phyloP scores from a whole-genome alignment of 2,113 vertebrate genomes.

The Bos indicus region DNA sequence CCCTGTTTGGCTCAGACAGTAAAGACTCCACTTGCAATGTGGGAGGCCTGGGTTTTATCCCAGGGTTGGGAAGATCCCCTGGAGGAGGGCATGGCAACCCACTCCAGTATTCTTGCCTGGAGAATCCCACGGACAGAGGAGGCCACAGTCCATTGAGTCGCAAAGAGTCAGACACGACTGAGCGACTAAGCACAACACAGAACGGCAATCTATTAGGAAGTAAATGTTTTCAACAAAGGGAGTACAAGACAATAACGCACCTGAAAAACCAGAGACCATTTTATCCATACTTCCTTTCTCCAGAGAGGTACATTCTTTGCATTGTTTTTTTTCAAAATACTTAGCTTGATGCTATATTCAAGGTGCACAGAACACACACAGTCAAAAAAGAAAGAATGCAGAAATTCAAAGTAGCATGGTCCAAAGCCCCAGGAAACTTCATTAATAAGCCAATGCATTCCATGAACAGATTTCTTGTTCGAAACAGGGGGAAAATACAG shows the following conservation, averaged over 20 bases:
- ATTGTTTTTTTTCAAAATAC: neutral
- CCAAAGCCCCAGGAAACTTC: neutral
- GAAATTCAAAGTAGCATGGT: neutral
- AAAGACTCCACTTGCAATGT: neutral
- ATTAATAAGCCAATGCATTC: neutral
- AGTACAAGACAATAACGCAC: neutral
- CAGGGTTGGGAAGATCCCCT: neutral
- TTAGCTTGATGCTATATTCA: constrained; percentile 3
- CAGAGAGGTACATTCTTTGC: neutral
- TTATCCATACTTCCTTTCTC: constrained; percentile 6
- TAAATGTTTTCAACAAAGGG: neutral
- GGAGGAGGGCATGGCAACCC: neutral
- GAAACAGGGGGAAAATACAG: neutral
- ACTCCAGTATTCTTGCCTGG: neutral
- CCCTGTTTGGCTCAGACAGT: neutral
- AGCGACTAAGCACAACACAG: neutral
- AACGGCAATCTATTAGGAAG: neutral
- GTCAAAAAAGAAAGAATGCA: neutral
- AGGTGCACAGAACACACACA: neutral
- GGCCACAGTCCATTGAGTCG: fast-evolving
- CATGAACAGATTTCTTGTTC: neutral
- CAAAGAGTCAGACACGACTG: neutral
- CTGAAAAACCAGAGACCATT: constrained; percentile 14
- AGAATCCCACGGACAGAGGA: neutral
- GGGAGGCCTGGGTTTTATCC: neutral